phyloP scores from a whole-genome alignment of 2,113 vertebrate genomes.

The Colinus virginianus region DNA sequence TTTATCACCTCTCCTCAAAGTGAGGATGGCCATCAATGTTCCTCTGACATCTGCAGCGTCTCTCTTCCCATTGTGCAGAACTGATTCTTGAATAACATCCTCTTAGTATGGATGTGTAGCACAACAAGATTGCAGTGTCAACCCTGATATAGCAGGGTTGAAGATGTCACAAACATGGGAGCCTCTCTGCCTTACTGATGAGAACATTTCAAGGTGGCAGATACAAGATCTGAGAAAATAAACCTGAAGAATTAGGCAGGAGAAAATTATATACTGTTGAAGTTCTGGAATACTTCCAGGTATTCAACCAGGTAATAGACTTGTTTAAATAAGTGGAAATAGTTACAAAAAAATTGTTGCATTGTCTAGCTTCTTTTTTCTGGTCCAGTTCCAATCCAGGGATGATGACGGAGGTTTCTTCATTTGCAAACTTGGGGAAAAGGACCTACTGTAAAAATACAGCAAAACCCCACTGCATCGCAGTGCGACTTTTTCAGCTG shows the following conservation, averaged over 20 bases:
- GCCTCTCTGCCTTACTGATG: not conserved
- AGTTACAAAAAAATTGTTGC: slow-evolving; percentile 35
- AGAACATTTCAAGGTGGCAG: not conserved
- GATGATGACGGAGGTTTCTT: slow-evolving; percentile 14
- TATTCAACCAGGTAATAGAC: slow-evolving; percentile 69
- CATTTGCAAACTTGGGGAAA: slow-evolving; percentile 2
- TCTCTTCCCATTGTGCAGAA: not conserved
- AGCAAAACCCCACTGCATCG: not conserved
- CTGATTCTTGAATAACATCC: not conserved
- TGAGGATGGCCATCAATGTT: not conserved
- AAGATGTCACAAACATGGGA: not conserved
- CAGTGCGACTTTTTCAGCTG: not conserved
- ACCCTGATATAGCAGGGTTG: not conserved
- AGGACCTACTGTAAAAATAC: not conserved
- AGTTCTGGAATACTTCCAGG: slow-evolving; percentile 64
- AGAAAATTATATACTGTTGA: slow-evolving; percentile 52
- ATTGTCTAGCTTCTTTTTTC: slow-evolving; percentile 60
- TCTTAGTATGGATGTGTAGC: not conserved
- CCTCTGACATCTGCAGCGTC: accelerated
- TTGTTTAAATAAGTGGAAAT: slow-evolving; percentile 69
- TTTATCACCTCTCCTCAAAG: not conserved
- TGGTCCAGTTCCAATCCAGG: slow-evolving; percentile 40
- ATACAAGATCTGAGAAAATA: slow-evolving; percentile 15
- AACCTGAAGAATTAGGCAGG: slow-evolving; percentile 26
- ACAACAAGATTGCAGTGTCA: not conserved